Percentiles rank a stretch among this genome's conserved stretches.
phyloP scores from a whole-genome alignment of 1,140 invertebrate genomes.

The Steinernema feltiae region DNA sequence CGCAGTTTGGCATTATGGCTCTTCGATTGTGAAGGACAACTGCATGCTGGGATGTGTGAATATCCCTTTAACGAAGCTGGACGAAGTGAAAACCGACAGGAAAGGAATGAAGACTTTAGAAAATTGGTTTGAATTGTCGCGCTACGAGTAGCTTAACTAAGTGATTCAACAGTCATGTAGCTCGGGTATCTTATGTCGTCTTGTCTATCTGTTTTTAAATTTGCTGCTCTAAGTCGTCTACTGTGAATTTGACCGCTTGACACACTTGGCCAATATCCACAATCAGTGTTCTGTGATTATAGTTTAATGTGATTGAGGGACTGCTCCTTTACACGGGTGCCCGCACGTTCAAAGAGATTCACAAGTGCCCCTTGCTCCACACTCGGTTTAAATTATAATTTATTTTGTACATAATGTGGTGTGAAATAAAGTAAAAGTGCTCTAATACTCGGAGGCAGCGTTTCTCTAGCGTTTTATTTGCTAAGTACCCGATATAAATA shows the following conservation, averaged over 20 bases:
- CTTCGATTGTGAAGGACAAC: background rate
- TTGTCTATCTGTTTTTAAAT: background rate
- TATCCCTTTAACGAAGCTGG: background rate
- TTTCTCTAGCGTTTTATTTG: too few species aligned
- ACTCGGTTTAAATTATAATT: too few species aligned
- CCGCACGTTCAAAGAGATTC: background rate
- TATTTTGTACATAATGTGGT: too few species aligned
- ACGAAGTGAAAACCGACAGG: background rate
- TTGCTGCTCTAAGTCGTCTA: too few species aligned
- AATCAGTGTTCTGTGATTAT: too few species aligned
- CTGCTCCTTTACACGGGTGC: background rate
- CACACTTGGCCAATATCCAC: too few species aligned
- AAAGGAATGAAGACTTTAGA: background rate
- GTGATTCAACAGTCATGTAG: background rate
- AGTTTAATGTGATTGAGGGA: background rate
- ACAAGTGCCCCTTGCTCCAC: background rate
- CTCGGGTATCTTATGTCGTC: background rate
- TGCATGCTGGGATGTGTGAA: conserved; percentile 1
- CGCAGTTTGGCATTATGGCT: background rate
- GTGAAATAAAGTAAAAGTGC: too few species aligned
- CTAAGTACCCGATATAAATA: too few species aligned
- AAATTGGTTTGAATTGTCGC: conserved; percentile 6
- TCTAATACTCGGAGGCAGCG: too few species aligned
- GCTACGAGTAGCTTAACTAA: background rate
- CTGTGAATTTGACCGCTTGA: too few species aligned